Evolutionary conservation across 2,888 invertebrate species (phyloP), one percentile per base, ranked within the genome.

Genomic region (Lasioglossum lativentre): DNA sequence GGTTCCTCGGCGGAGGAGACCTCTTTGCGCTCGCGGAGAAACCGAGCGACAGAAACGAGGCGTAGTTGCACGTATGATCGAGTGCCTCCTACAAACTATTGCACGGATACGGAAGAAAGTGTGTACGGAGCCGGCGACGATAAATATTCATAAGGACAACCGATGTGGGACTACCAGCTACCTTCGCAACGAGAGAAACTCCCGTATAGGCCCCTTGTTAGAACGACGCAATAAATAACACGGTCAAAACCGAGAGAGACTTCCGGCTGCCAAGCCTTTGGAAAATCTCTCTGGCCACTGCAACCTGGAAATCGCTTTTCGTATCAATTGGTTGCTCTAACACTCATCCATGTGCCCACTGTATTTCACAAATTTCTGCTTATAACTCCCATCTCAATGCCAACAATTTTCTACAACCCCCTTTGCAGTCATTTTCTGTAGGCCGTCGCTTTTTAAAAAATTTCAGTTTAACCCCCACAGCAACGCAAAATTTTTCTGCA

Each of bases 81-180:
- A 85, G 79, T 74, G 74, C 77, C 85, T 82, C 72, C 83, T 82
- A 86, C 81, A 85, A 84, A 90, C 90, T 89, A 86, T 85, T 82
- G 85, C 80, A 83, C 82, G 82, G 86, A 90, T 87, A 85, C 91
- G 91, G 91, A 91, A 91, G 89, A 86, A 87, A 85, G 88, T 84
- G 84, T 89, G 87, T 84, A 78, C 82, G 76, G 78, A 56, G 77
- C 74, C 82, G 82, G 74, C 70, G 75, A n/a, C 66, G 34, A 91
- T 91, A 91, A 92, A 92, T 92, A 92, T 92, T 92, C 92, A 92
- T 91, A 90, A 88, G 91, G 68, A 68, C 84, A 76, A 40, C 72
- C 74, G 82, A 88, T 86, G 88, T 84, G 83, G 82, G 86, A 83
- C 63, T 56, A 34, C 56, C 71, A 47, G 52, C 81, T 56, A 27